These are phyloP conservation scores for Hylaeus anthracinus DNA, from an alignment of 1,140 invertebrate genomes.

Conservation along the genomic window DNA sequence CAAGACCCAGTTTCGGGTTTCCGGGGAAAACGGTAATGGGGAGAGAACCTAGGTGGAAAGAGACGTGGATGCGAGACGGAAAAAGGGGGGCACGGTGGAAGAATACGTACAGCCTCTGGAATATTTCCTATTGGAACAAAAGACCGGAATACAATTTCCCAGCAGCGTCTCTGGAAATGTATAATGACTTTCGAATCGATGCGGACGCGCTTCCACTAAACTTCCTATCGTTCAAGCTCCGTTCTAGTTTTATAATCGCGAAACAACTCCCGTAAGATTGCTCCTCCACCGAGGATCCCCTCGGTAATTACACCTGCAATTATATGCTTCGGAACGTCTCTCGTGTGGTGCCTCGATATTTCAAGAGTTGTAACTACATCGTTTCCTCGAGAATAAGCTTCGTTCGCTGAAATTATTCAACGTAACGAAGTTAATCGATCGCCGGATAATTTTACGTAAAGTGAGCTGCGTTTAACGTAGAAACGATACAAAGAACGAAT, in stretches of 20 bases:
- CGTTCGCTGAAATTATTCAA: background rate
- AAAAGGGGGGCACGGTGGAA: background rate
- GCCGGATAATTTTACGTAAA: background rate
- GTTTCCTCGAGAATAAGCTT: background rate
- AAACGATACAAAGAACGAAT: background rate
- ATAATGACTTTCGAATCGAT: slow-evolving; percentile 45
- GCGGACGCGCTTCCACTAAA: slow-evolving; percentile 18
- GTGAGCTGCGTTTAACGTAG: background rate
- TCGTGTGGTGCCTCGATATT: background rate
- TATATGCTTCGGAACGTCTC: slow-evolving; percentile 5
- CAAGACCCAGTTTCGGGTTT: slow-evolving; percentile 42
- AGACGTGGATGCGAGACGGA: background rate
- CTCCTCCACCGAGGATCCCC: background rate
- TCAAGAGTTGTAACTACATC: background rate
- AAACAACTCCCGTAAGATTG: background rate
- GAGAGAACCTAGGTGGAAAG: slow-evolving; percentile 15
- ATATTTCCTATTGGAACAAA: slow-evolving; percentile 49
- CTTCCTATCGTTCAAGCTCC: slow-evolving; percentile 28
- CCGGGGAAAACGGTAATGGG: slow-evolving; percentile 40
- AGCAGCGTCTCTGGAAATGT: slow-evolving; percentile 28
- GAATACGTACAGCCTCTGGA: slow-evolving; percentile 39
- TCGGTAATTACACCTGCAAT: slow-evolving; percentile 32
- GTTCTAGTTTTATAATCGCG: slow-evolving; percentile 32
- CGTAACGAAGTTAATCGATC: background rate
- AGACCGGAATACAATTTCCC: slow-evolving; percentile 43